Conservation (phyloP, 2,113 vertebrate genomes). For the Synodontis membranacea region DNA sequence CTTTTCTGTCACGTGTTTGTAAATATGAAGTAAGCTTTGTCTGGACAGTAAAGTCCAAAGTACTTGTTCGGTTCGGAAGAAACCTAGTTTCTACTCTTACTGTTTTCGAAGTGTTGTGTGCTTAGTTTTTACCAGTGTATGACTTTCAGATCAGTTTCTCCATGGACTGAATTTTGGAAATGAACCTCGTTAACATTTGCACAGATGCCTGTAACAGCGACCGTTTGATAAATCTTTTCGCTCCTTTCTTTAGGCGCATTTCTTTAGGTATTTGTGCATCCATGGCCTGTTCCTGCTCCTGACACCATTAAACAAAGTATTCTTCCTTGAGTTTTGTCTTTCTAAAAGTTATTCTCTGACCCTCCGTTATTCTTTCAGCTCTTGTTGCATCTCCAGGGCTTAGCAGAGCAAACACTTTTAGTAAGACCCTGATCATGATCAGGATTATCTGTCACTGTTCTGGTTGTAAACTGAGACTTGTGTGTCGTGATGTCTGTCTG, state of each 20-base stretch:
- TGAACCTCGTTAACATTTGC: neutral
- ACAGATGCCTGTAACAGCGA: neutral
- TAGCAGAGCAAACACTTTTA: conserved; percentile 2
- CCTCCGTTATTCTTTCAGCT: conserved; percentile 19
- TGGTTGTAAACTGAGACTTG: conserved; percentile 5
- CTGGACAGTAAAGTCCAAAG: neutral
- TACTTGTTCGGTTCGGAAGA: neutral
- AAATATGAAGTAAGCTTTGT: conserved; percentile 39
- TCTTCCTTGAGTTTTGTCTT: neutral
- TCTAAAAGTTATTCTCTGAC: conserved; percentile 10
- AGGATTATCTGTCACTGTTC: conserved; percentile 25
- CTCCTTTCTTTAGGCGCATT: neutral
- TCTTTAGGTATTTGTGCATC: neutral
- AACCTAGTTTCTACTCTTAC: neutral
- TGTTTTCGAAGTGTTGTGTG: neutral
- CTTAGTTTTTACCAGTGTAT: neutral
- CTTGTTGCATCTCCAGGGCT: conserved; percentile 13
- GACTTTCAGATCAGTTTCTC: neutral
- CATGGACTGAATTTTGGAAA: neutral
- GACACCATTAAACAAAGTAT: neutral
- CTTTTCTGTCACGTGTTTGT: conserved; percentile 19
- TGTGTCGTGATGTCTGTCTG: conserved; percentile 17
- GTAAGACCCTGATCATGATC: neutral
- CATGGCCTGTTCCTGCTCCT: neutral
- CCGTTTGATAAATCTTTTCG: neutral